phyloP scores from a whole-genome alignment of 2,113 vertebrate species.

The Pteropus alecto region DNA sequence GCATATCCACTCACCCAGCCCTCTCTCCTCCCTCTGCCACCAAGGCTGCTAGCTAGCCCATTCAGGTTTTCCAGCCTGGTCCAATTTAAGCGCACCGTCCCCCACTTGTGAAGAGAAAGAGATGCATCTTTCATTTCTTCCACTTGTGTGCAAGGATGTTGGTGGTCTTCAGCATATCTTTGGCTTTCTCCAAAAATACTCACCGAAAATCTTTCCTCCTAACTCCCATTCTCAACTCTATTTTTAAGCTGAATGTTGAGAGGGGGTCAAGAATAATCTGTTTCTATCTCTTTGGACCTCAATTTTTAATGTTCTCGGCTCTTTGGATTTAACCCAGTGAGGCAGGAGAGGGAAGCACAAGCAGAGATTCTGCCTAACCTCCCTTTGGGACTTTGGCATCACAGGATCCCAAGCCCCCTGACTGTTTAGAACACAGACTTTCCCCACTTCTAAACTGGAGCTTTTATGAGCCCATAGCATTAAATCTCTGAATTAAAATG shows the following conservation, averaged over 20 bases:
- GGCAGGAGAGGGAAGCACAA: neutral
- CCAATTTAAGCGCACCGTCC: neutral
- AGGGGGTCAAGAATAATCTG: neutral
- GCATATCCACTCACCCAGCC: rapidly evolving
- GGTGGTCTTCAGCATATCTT: neutral
- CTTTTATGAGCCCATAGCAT: neutral
- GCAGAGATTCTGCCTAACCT: neutral
- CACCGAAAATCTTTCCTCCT: neutral
- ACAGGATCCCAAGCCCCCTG: neutral
- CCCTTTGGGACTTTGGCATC: neutral
- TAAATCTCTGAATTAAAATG: neutral
- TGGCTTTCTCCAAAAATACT: neutral
- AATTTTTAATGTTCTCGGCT: neutral
- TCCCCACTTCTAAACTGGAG: neutral
- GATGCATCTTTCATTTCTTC: neutral
- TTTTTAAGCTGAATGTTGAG: neutral
- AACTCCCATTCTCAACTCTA: neutral
- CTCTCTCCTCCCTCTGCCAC: neutral
- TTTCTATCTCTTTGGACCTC: neutral
- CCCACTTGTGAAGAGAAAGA: neutral
- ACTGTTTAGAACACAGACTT: neutral
- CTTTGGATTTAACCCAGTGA: neutral
- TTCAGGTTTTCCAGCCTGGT: neutral
- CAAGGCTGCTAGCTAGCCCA: neutral
- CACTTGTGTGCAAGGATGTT: neutral